These are phyloP conservation scores for Onychostoma macrolepis DNA, from an alignment of 2,113 vertebrate genomes.

Conservation along the genomic window DNA sequence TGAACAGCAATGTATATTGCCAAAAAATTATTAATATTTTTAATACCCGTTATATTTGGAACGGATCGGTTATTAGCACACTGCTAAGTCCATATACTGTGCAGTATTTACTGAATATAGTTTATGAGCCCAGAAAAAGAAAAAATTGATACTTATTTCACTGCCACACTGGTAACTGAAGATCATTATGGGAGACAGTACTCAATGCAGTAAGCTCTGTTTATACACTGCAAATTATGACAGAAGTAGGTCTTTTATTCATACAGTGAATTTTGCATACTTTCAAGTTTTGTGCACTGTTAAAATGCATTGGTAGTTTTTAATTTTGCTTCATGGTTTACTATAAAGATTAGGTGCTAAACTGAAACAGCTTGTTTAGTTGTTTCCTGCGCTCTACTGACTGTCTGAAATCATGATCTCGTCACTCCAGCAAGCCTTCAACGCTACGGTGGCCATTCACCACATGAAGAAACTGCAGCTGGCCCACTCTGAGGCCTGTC, in stretches of 20 bases:
- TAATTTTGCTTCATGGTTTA: not conserved
- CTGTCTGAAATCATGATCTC: slow-evolving; percentile 3
- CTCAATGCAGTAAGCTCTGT: not conserved
- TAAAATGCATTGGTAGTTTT: not conserved
- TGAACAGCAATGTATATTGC: no score
- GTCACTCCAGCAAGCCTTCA: slow-evolving; percentile 87
- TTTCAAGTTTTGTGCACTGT: not conserved
- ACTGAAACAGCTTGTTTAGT: not conserved
- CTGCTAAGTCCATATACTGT: not conserved
- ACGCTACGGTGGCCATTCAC: slow-evolving; percentile 87
- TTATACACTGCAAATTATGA: not conserved
- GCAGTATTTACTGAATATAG: not conserved
- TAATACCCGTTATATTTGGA: not conserved
- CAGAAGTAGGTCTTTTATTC: not conserved
- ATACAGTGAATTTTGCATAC: not conserved
- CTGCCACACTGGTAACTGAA: not conserved
- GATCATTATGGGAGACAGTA: not conserved
- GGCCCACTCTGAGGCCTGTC: slow-evolving; percentile 66
- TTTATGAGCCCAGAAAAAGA: not conserved
- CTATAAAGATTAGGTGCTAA: not conserved
- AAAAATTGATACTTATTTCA: not conserved
- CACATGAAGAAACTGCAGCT: slow-evolving; percentile 95
- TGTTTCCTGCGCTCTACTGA: not conserved
- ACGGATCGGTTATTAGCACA: not conserved
- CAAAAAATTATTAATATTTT: no score